Conservation (phyloP, 2,888 invertebrate species). For the Thereva nobilitata region DNA sequence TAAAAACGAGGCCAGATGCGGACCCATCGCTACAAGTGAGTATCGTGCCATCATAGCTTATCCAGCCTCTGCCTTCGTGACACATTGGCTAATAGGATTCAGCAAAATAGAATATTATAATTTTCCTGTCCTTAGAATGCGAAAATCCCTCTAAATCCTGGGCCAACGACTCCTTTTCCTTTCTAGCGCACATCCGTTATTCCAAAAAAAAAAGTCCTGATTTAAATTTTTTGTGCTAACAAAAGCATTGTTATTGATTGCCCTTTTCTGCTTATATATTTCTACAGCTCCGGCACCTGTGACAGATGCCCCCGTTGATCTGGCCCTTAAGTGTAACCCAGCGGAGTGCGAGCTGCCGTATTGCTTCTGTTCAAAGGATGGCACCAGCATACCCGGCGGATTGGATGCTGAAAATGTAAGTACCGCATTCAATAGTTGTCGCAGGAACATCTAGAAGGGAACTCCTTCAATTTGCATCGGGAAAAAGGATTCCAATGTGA, state of each 20-base stretch:
- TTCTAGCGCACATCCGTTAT: neutral
- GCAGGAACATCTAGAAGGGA: conserved; percentile 2
- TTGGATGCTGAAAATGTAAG: conserved; percentile 80
- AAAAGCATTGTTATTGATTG: neutral
- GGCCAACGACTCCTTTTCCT: neutral
- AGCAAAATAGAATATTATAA: too few relatives aligned
- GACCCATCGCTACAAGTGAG: conserved; percentile 86
- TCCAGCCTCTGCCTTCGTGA: too few relatives aligned
- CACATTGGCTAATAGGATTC: too few relatives aligned
- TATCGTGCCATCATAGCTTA: conserved; percentile 45
- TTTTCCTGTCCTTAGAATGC: too few relatives aligned
- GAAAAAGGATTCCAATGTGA: neutral
- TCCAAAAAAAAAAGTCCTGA: conserved; percentile 4
- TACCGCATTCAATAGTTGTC: conserved; percentile 33
- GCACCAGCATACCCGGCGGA: conserved; percentile 83
- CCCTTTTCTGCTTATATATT: conserved; percentile 18
- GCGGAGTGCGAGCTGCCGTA: conserved; percentile 80
- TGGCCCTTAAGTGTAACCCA: conserved; percentile 78
- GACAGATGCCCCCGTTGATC: conserved; percentile 79
- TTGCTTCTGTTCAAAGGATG: conserved; percentile 91
- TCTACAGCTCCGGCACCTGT: conserved; percentile 75
- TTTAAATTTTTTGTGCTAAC: neutral
- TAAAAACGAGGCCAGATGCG: conserved; percentile 86
- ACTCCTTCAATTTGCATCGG: conserved; percentile 19
- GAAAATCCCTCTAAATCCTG: too few relatives aligned